Evolutionary conservation across 2,797 vertebrate genomes (phyloP).

Genomic region (Circus cinereus): DNA sequence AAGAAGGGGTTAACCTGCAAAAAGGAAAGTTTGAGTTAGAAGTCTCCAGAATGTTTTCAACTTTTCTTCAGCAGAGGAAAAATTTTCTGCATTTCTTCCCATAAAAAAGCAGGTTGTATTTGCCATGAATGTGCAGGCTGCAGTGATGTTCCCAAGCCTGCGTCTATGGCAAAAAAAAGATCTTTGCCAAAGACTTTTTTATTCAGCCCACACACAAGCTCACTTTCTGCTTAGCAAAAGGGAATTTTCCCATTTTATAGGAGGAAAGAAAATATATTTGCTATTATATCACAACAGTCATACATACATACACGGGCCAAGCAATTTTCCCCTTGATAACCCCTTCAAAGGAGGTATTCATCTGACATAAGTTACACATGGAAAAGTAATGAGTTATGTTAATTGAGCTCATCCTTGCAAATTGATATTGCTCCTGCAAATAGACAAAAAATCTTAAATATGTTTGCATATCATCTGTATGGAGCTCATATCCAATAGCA

Average conservation of each 20-base stretch:
- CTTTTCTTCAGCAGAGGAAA: background rate
- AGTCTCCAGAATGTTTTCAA: background rate
- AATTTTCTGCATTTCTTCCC: background rate
- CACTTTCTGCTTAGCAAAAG: background rate
- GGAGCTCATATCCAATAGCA: background rate
- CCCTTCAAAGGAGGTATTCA: background rate
- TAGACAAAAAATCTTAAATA: background rate
- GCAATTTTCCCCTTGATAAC: background rate
- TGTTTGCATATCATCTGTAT: background rate
- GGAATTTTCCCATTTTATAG: background rate
- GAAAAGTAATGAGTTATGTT: background rate
- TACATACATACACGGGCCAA: background rate
- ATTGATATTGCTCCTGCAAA: slow-evolving; percentile 2
- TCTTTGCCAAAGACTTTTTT: slow-evolving; percentile 7
- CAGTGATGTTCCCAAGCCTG: background rate
- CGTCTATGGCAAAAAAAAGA: background rate
- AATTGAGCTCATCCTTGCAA: background rate
- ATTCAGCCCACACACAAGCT: background rate
- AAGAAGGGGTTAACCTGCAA: background rate
- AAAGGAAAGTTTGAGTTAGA: background rate
- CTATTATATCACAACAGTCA: background rate
- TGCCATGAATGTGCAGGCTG: background rate
- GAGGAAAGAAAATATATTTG: background rate
- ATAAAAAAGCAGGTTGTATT: background rate
- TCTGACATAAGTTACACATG: background rate